Evolutionary conservation across 2,113 vertebrate genomes (phyloP), one percentile per base, ranked within the genome.

Genomic region (Aix galericulata): DNA sequence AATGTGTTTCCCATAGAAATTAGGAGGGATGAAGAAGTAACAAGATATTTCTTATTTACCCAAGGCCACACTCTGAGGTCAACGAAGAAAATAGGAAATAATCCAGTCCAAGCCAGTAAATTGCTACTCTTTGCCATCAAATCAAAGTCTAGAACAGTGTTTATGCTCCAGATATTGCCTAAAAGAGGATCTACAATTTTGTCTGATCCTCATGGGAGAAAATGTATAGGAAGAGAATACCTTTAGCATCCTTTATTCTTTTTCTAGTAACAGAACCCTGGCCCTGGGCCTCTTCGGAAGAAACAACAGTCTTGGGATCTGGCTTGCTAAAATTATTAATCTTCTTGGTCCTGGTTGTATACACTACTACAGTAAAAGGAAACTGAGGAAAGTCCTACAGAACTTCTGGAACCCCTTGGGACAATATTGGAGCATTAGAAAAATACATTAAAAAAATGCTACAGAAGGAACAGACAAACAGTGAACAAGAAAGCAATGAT

Each of bases 251-350:
- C 56, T 85, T 80, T 50, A 58, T 18, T 81, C 48, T 81, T 88
- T 84, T 82, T 75, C 64, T 6, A 1, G 23, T 68, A 81, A 23
- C 46, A 68, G 13, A 64, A 15, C 52, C 29, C 56, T 93, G 76
- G 73, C 64, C 64, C 60, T 34, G 48, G 67, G 48, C 46, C 81
- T 68, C 7, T 82, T 89, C 36, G 78, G 34, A 94, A 29, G 3
- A 26, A 90, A 75, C 42, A 91, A 62, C 25, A 44, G 31, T 69
- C 12, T 92, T 84, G 17, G 27, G 20, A 92, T 91, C 73, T 78
- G 60, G 25, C 42, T 83, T 93, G 5, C 23, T 95, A 75, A 88
- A 93, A 72, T 82, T 27, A 59, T 86, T 90, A 88, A 46, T 60
- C 29, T 86, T 82, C 31, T 89, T 48, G 34, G 34, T 74, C 60